Percentiles rank a stretch among this genome's conserved stretches.
phyloP scores from a whole-genome alignment of 2,888 invertebrate species.

The Thecocarcelia acutangulata region DNA sequence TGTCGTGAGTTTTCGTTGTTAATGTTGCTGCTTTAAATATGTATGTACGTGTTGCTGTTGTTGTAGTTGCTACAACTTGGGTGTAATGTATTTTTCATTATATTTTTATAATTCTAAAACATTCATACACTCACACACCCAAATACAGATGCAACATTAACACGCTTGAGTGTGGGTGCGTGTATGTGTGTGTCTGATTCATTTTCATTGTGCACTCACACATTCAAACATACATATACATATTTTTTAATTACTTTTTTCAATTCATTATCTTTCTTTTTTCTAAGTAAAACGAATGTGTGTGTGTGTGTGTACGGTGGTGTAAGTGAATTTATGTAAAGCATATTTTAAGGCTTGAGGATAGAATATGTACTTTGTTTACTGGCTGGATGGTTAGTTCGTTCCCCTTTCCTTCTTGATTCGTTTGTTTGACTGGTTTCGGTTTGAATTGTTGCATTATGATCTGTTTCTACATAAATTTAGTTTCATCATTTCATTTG shows the following conservation, averaged over 20 bases:
- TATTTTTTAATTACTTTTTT: conserved; percentile 75
- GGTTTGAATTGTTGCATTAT: conserved; percentile 60
- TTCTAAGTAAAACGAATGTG: background rate
- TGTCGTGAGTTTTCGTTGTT: conserved; percentile 47
- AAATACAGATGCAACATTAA: conserved; percentile 31
- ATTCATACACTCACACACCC: conserved; percentile 24
- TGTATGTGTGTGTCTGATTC: background rate
- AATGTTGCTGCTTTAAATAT: background rate
- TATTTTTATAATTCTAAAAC: conserved; percentile 61
- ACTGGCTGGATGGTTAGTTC: conserved; percentile 38
- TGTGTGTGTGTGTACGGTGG: conserved; percentile 14
- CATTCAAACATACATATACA: background rate
- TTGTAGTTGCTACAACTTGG: conserved; percentile 60
- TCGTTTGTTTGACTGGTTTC: conserved; percentile 45
- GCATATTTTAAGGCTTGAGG: conserved; percentile 66
- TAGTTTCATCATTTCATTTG: conserved; percentile 63
- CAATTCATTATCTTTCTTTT: conserved; percentile 77
- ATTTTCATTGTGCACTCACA: conserved; percentile 25
- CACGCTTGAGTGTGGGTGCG: conserved; percentile 6
- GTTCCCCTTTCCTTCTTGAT: conserved; percentile 23
- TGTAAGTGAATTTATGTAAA: conserved; percentile 31
- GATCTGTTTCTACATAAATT: conserved; percentile 54
- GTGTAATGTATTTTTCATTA: conserved; percentile 69
- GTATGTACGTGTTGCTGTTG: conserved; percentile 1
- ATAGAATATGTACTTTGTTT: conserved; percentile 46